phyloP scores from a whole-genome alignment of 2,888 invertebrate species.

The Orchesellides sinensis region DNA sequence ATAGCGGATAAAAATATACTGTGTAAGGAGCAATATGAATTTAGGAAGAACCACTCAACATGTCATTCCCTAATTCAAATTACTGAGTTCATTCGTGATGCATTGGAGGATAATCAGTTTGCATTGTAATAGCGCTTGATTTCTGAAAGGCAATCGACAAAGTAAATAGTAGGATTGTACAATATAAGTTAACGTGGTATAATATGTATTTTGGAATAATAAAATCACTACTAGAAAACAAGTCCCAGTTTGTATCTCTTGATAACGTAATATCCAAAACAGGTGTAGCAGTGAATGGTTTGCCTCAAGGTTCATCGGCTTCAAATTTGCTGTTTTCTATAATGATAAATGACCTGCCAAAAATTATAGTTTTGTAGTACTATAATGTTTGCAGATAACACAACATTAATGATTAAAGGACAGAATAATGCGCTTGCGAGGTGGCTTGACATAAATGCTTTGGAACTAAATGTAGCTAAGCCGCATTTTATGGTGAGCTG shows the following conservation, averaged over 20 bases:
- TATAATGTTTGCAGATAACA: conserved; percentile 37
- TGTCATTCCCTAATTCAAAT: conserved; percentile 37
- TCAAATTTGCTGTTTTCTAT: conserved; percentile 14
- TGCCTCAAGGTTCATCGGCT: conserved; percentile 23
- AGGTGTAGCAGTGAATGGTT: background rate
- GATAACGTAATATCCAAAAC: conserved; percentile 1
- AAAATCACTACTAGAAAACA: background rate
- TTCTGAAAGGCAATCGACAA: conserved; percentile 42
- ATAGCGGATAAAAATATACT: conserved; percentile 11
- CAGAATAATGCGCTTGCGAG: background rate
- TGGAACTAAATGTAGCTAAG: conserved; percentile 8
- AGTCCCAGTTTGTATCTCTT: conserved; percentile 15
- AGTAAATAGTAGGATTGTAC: conserved; percentile 5
- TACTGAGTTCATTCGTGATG: conserved; percentile 14
- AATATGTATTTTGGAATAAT: conserved; percentile 7
- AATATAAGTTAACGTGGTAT: conserved; percentile 41
- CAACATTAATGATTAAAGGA: background rate
- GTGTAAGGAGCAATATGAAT: conserved; percentile 29
- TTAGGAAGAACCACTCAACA: conserved; percentile 29
- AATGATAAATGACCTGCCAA: conserved; percentile 28
- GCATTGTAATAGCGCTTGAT: conserved; percentile 37
- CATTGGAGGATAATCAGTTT: background rate
- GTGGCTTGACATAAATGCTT: background rate
- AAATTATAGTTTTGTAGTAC: background rate
- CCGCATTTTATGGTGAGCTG: background rate